These are phyloP conservation scores for Nanorana parkeri DNA, from an alignment of 2,113 vertebrate species.

Conservation along the genomic window DNA sequence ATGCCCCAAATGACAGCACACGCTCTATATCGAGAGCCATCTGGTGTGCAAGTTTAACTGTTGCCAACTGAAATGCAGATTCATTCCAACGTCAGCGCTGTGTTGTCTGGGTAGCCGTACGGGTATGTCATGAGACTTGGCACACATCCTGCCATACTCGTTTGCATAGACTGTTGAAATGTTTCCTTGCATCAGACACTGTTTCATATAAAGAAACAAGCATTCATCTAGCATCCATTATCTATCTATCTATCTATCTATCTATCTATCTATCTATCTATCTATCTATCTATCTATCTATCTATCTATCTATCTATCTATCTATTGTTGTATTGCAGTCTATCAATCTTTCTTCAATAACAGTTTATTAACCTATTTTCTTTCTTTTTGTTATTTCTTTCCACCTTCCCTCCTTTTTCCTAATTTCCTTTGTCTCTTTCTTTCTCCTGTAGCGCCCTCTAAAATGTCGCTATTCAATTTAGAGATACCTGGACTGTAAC, in stretches of 20 bases:
- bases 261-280: constrained; percentile 22
- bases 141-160: constrained; percentile 14
- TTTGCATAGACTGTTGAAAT: neutral
- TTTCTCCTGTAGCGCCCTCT: too few relatives aligned
- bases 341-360: too few relatives aligned
- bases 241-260: constrained; percentile 13
- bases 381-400: too few relatives aligned
- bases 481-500: too few relatives aligned
- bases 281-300: constrained; percentile 21
- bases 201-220: too few relatives aligned
- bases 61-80: constrained; percentile 47
- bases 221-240: neutral
- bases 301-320: constrained; percentile 25
- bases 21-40: constrained; percentile 48
- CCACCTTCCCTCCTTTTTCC: too few relatives aligned
- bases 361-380: too few relatives aligned
- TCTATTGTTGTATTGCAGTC: neutral
- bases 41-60: constrained; percentile 44
- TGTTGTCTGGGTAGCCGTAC: constrained; percentile 16
- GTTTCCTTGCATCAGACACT: neutral
- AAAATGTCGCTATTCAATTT: too few relatives aligned
- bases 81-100: constrained; percentile 31
- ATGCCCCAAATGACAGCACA: constrained; percentile 58
- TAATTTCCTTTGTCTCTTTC: too few relatives aligned
- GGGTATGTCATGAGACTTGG: constrained; percentile 42